Base-by-base conservation (phyloP, 1,140 invertebrate species). In the Polypedilum pembai region DNA sequence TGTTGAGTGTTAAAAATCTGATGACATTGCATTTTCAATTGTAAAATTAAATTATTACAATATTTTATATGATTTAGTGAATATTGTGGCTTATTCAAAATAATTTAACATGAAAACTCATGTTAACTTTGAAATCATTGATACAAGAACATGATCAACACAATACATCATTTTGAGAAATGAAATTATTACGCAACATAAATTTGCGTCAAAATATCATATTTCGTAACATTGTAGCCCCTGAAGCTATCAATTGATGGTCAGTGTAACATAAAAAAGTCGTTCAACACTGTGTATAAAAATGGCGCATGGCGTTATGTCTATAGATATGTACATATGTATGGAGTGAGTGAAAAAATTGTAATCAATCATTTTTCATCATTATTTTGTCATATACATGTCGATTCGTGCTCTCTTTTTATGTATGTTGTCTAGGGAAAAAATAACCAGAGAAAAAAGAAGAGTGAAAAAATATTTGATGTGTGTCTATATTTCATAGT, bases 351-450 rank as follows among this genome's bases (percentile, higher is more conserved):
- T 8, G 18, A 69, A 69, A 69, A 69, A 20, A 69, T 8, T 69
- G 65, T 21, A 69, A 69, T 69, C 65, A 69, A 69, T 69, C 65
- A 69, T 69, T 69, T 69, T 69, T 69, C 65, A 69, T 69, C 65
- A 69, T 69, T 69, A 69, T 69, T 69, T 69, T 69, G 65, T 69
- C 65, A 69, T 69, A 69, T 69, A 69, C 45, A 69, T 21, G 20
- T 69, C 65, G 65, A 20, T 10, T 18, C 17, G 65, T 20, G 65
- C 65, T 17, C n/a, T 17, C 10, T 69, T 69, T 69, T 69, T 69
- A 21, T 69, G 17, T 20, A 20, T 69, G 65, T 8, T 69, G 45
- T 56, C 45, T 56, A 56, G 65, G 65, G 20, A 69, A 20, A 33
- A 33, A 33, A n/a, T n/a, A n/a, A 33, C 24, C 24, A 33, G 24